Evolutionary conservation across 1,140 invertebrate species (phyloP), one percentile per base, ranked within the genome.

Genomic region (Neodiprion lecontei): DNA sequence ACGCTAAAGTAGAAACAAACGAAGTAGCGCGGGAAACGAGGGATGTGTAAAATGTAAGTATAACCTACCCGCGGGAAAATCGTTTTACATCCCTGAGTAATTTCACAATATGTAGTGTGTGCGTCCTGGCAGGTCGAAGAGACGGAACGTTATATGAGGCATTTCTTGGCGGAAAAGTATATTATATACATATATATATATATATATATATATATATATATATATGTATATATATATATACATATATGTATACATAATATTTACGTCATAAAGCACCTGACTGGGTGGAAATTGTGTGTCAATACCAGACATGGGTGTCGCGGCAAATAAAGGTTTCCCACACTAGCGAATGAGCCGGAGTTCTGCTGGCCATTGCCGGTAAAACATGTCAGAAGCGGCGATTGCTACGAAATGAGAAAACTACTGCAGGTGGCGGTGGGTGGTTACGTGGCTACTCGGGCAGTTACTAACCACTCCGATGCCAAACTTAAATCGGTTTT

Each of bases 271-370:
- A 61, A 14, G 53, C 53, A 61, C 53, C 53, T 61, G 53, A 61
- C 53, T 61, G 53, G 53, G 53, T 61, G 53, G 53, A 61, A 61
- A 61, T 61, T 61, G 53, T 61, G 53, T 61, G 53, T 61, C 53
- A 61, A 61, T 61, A 61, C 53, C 53, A 61, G 53, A 61, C 53
- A 61, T 17, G 53, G 53, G 53, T 61, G 53, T 61, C 53, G 53
- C 53, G 9, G n/a, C 53, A 61, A 61, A 61, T 61, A 61, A 61
- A 61, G 53, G 53, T 61, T 40, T 40, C 28, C 28, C 28, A 40
- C 28, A 40, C 28, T 40, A 0, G 11, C 53, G 53, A 17, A 14
- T 14, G n/a, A 61, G n/a, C 53, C 53, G n/a, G 53, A 61, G 4
- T 1, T 61, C 11, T 61, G 53, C 28, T 61, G 53, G n/a, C 53